Percentiles rank a stretch among this genome's conserved stretches.
These are phyloP conservation scores for Arothron firmamentum DNA, from an alignment of 2,113 vertebrate species.

Conservation along the genomic window DNA sequence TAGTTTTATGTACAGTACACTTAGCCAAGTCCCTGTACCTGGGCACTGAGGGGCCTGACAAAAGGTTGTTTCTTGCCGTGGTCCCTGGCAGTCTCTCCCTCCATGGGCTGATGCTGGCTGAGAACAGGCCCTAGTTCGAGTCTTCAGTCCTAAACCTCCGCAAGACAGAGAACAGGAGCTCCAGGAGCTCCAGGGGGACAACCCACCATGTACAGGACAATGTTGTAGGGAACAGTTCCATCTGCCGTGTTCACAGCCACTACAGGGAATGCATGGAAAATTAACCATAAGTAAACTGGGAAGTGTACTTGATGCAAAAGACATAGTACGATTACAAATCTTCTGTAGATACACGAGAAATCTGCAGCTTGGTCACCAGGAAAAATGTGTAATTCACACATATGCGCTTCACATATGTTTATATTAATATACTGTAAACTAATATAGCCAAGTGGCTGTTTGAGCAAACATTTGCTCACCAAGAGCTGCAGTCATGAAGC, in stretches of 20 bases:
- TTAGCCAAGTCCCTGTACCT: conserved; percentile 57
- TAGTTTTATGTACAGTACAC: too few relatives aligned
- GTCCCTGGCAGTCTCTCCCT: conserved; percentile 73
- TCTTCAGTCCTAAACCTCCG: conserved; percentile 80
- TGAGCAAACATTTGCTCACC: conserved; percentile 46
- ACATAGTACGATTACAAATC: neutral
- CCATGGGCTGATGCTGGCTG: conserved; percentile 63
- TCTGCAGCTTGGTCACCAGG: too few relatives aligned
- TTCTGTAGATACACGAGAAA: neutral
- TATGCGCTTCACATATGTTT: too few relatives aligned
- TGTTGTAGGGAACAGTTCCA: conserved; percentile 76
- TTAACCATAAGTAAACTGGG: too few relatives aligned
- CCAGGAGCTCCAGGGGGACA: conserved; percentile 79
- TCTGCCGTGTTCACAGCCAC: conserved; percentile 74
- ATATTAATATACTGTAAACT: too few relatives aligned
- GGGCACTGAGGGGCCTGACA: conserved; percentile 80
- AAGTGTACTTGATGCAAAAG: too few relatives aligned
- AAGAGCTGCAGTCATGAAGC: conserved; percentile 74
- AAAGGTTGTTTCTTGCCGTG: conserved; percentile 72
- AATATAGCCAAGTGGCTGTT: too few relatives aligned
- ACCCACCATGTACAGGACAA: conserved; percentile 70
- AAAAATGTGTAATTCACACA: too few relatives aligned
- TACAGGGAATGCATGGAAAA: conserved; percentile 29
- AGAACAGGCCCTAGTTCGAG: conserved; percentile 72
- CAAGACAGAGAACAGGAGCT: conserved; percentile 80